Evolutionary conservation across 2,113 vertebrate species (phyloP).

Genomic region (Nyctibius bracteatus): DNA sequence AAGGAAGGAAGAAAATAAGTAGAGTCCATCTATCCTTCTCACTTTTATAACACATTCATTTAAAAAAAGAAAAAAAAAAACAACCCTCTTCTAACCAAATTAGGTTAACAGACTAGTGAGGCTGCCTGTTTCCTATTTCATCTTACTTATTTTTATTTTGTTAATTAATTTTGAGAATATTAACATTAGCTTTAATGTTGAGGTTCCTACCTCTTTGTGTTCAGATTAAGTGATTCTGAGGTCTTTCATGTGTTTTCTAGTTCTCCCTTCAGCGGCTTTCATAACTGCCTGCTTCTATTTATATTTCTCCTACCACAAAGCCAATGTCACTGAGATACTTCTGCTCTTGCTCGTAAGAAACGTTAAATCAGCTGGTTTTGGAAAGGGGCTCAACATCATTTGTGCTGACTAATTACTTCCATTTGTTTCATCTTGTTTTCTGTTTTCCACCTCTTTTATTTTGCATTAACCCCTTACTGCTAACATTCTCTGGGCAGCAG

Average conservation of each 20-base stretch:
- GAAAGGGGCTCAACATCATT: neutral
- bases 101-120: neutral
- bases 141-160: slow-evolving; percentile 23
- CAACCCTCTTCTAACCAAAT: neutral
- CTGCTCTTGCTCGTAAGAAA: neutral
- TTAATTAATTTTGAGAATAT: slow-evolving; percentile 47
- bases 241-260: slow-evolving; percentile 46
- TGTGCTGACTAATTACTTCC: slow-evolving; percentile 15
- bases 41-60: neutral
- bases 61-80: neutral
- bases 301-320: slow-evolving; percentile 8
- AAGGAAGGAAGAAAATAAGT: neutral
- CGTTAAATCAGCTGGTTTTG: slow-evolving; percentile 20
- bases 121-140: neutral
- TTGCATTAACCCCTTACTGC: neutral
- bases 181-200: slow-evolving; percentile 25
- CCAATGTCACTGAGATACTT: slow-evolving; percentile 15
- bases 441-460: neutral
- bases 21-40: neutral
- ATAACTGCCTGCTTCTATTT: slow-evolving; percentile 51
- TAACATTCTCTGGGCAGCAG: neutral
- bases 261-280: slow-evolving; percentile 32
- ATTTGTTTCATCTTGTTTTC: slow-evolving; percentile 31
- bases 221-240: slow-evolving; percentile 22
- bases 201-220: slow-evolving; percentile 20